These are phyloP conservation scores for Ptychodera flava DNA, from an alignment of 35 echinoderm and acorn worm genomes.

Conservation along the genomic window DNA sequence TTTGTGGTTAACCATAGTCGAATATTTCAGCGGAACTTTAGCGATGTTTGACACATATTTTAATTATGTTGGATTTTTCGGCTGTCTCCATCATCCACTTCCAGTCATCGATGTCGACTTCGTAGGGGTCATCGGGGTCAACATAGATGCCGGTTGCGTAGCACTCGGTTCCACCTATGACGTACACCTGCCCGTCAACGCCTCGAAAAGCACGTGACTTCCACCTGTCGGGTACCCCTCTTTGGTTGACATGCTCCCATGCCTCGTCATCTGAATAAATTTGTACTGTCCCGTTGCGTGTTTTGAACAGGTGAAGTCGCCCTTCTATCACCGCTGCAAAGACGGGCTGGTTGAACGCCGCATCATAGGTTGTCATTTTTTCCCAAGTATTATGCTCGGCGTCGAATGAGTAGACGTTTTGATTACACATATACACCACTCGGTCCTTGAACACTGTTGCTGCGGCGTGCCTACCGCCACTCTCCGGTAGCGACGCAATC, in stretches of 20 bases:
- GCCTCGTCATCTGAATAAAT: not conserved
- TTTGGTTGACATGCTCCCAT: not conserved
- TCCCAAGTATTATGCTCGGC: not conserved
- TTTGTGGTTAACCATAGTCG: too few relatives aligned
- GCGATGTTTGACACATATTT: too few relatives aligned
- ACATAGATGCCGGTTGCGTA: not conserved
- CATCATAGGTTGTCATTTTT: not conserved
- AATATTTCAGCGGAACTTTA: too few relatives aligned
- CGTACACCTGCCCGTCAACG: not conserved
- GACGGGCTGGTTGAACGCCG: not conserved
- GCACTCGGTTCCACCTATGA: not conserved
- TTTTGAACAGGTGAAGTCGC: not conserved
- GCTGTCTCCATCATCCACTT: not conserved
- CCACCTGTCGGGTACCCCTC: not conserved
- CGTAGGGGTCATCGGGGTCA: not conserved
- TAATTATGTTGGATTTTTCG: not conserved
- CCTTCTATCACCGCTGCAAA: not conserved
- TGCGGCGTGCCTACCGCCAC: not conserved
- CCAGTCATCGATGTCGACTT: not conserved
- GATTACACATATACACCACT: not conserved
- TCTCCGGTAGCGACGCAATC: not conserved
- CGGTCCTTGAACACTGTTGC: not conserved
- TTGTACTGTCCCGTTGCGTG: not conserved
- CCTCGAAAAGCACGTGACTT: not conserved
- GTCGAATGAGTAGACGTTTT: not conserved